These are phyloP conservation scores for Pygoscelis adeliae DNA, from an alignment of 2,113 vertebrate species.

Conservation along the genomic window DNA sequence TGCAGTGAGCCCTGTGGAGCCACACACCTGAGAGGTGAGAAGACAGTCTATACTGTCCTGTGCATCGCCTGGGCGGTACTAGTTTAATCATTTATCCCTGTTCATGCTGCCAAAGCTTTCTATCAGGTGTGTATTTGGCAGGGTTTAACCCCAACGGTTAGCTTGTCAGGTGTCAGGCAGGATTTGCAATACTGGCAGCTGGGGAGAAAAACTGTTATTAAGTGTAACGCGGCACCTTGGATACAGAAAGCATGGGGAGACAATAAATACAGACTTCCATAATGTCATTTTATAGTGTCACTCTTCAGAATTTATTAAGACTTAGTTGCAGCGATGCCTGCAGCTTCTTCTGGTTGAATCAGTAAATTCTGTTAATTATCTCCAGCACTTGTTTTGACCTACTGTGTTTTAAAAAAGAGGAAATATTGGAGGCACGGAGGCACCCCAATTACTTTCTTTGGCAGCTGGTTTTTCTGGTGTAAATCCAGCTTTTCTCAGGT, in stretches of 20 bases:
- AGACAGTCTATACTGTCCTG: background rate
- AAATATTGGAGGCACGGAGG: background rate
- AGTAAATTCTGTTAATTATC: background rate
- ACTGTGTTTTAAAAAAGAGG: background rate
- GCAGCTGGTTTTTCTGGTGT: background rate
- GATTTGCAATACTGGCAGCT: constrained; percentile 8
- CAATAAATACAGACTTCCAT: constrained; percentile 7
- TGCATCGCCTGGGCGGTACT: rapidly evolving
- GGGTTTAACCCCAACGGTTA: background rate
- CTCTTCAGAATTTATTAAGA: constrained; percentile 11
- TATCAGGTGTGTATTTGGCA: background rate
- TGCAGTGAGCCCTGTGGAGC: background rate
- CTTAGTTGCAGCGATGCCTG: background rate
- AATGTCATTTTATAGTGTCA: background rate
- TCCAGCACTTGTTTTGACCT: background rate
- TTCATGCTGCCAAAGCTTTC: background rate
- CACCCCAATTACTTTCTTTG: background rate
- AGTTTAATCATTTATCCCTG: background rate
- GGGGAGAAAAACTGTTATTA: constrained; percentile 23
- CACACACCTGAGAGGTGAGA: rapidly evolving
- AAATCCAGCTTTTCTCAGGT: background rate
- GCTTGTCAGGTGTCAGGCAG: background rate
- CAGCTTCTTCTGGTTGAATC: background rate
- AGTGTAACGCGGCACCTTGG: background rate
- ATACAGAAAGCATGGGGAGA: background rate